Percentiles rank a stretch among this genome's conserved stretches.
Conservation (phyloP, 1,140 invertebrate species). For the Heliothis virescens region DNA sequence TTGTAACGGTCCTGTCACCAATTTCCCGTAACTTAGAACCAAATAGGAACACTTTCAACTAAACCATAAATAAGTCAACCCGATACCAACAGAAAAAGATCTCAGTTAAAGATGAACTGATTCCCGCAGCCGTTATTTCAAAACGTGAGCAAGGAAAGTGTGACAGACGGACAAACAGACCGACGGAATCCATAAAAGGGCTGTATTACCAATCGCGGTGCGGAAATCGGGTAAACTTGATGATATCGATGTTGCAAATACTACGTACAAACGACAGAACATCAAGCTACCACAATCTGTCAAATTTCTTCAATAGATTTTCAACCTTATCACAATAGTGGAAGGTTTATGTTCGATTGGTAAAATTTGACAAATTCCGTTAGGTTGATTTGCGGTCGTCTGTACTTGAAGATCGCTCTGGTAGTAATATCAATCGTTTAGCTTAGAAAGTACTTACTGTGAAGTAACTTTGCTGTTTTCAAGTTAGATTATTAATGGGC, state of each 20-base stretch:
- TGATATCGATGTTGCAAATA: constrained; percentile 5
- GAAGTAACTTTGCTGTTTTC: neutral
- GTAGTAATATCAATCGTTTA: constrained; percentile 6
- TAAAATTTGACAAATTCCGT: no score
- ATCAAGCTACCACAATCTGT: no score
- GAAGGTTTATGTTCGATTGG: no score
- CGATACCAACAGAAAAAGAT: constrained; percentile 16
- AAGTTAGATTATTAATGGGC: neutral
- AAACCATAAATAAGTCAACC: neutral
- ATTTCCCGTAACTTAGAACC: no score
- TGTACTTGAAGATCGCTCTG: neutral
- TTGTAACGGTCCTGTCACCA: no score
- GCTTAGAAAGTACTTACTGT: neutral
- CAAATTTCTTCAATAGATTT: no score
- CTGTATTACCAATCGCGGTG: constrained; percentile 15
- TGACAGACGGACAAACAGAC: constrained; percentile 27
- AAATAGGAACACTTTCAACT: no score
- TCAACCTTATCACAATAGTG: no score
- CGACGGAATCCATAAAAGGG: constrained; percentile 26
- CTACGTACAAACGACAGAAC: no score
- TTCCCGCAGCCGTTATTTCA: constrained; percentile 26
- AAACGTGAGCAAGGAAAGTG: constrained; percentile 28
- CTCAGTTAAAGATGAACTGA: constrained; percentile 13
- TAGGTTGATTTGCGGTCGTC: no score
- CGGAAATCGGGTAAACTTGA: constrained; percentile 4